These are phyloP conservation scores for Drosophila bipectinata DNA, from an alignment of 1,140 invertebrate genomes.

Conservation along the genomic window DNA sequence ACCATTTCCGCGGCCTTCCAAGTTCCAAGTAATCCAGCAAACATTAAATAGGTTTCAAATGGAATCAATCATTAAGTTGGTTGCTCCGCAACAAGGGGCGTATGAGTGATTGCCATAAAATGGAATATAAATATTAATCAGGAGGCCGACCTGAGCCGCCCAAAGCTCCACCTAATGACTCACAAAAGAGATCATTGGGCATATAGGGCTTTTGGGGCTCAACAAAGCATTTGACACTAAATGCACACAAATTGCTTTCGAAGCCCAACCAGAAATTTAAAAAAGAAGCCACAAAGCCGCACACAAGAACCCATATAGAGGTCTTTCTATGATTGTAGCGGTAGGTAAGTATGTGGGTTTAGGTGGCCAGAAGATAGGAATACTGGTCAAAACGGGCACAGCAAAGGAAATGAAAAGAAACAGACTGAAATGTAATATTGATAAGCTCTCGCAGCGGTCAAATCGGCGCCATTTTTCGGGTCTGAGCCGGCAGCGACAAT, in stretches of 20 bases:
- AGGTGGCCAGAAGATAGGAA: constrained; percentile 22
- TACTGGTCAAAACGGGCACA: no score
- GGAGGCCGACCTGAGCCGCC: constrained; percentile 6
- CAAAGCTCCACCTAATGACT: constrained; percentile 4
- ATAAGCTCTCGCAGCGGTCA: constrained; percentile 70
- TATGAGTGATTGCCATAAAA: constrained; percentile 70
- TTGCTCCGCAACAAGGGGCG: constrained; percentile 21
- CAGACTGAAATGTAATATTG: constrained; percentile 68
- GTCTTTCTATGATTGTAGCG: constrained; percentile 12
- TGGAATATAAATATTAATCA: constrained; percentile 60
- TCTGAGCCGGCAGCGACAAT: constrained; percentile 39
- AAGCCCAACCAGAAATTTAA: constrained; percentile 55
- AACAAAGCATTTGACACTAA: constrained; percentile 71
- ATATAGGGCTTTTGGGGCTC: constrained; percentile 49
- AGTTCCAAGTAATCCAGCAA: constrained; percentile 48
- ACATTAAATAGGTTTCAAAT: constrained; percentile 65
- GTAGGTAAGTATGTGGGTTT: constrained; percentile 17
- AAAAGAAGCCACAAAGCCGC: constrained; percentile 61
- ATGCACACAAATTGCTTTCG: constrained; percentile 76
- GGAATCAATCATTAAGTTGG: constrained; percentile 69
- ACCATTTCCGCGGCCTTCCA: constrained; percentile 51
- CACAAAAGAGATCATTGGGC: constrained; percentile 44
- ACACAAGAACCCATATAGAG: constrained; percentile 18
- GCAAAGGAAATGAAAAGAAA: constrained; percentile 31
- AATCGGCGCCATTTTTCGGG: constrained; percentile 41